Evolutionary conservation across 2,888 invertebrate species (phyloP).

Genomic region (Orgyia antiqua): DNA sequence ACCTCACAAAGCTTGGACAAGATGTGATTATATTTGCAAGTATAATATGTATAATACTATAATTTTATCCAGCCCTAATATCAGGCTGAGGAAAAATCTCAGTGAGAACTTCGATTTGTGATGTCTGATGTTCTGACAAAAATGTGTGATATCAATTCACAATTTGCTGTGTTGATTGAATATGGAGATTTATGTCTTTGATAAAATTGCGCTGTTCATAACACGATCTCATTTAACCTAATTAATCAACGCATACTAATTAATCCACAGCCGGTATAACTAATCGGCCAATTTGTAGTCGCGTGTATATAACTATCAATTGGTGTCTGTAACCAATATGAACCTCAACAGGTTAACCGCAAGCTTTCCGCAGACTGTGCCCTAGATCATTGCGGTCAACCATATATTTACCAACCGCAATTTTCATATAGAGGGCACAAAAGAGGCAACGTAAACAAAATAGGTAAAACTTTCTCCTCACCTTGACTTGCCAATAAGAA

Average conservation of each 20-base stretch:
- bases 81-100: constrained; percentile 38
- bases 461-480: constrained; percentile 40
- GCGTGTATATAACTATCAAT: constrained; percentile 4
- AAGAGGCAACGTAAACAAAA: constrained; percentile 30
- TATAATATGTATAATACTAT: constrained; percentile 54
- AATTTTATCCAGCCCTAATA: constrained; percentile 45
- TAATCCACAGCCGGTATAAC: constrained; percentile 26
- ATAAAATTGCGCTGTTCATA: constrained; percentile 10
- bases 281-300: constrained; percentile 18
- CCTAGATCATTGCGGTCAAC: constrained; percentile 19
- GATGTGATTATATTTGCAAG: constrained; percentile 75
- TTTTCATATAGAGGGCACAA: constrained; percentile 15
- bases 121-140: constrained; percentile 29
- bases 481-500: constrained; percentile 52
- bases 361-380: no score
- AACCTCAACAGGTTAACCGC: constrained; percentile 31
- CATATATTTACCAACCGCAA: constrained; percentile 27
- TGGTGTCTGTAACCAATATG: constrained; percentile 2
- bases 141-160: constrained; percentile 19
- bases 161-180: constrained; percentile 13
- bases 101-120: constrained; percentile 35
- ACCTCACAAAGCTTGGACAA: constrained; percentile 69
- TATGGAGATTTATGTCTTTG: constrained; percentile 14
- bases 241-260: constrained; percentile 16
- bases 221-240: constrained; percentile 20